Evolutionary conservation across 64 coral and sea anemone species (phyloP), one percentile per base, ranked within the genome.

Genomic region (Porites lutea): DNA sequence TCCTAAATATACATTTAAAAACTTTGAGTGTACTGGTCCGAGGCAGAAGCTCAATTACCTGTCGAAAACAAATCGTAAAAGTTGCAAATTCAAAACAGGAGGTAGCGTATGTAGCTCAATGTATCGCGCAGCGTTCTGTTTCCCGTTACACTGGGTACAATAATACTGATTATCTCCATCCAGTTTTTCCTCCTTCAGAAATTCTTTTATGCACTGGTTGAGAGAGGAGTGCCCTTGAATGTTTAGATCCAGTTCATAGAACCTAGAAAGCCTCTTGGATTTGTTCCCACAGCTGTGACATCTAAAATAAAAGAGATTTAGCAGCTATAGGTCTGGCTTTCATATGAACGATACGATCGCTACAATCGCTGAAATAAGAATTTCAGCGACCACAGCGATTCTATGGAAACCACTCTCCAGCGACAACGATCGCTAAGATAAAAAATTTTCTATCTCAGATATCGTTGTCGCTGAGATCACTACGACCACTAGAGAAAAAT

Each of bases 51-150:
- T 37, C 27, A 72, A 77, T 80, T 77, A 99, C 97, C 97, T 99
- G 91, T 99, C 97, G 82, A 99, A 99, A 8, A 99, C 97, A 91
- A 99, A 99, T 88, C 97, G 74, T 23, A 98, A 79, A 23, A 98
- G 78, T 44, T 98, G 97, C 8, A 98, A 83, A 72, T 98, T 98
- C 49, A 98, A 88, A 22, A 98, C 94, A 10, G 97, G 97, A 27
- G 97, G 97, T 8, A 98, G 88, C 37, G 90, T 82, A 44, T 96
- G 75, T 16, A 98, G 55, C 61, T 98, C 94, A 71, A 98, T 98
- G 82, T 98, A 96, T 47, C 97, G 79, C 65, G 81, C 89, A 2
- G 97, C 97, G 80, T 98, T 91, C 58, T 98, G 97, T 91, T 98
- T 98, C 48, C 87, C 91, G 45, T 88, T 77, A 77, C 97, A 98